A percentile compares a stretch with the other conserved stretches of the same genome.
Evolutionary conservation across 2,797 vertebrate genomes (phyloP).

Genomic region (Heliangelus exortis): DNA sequence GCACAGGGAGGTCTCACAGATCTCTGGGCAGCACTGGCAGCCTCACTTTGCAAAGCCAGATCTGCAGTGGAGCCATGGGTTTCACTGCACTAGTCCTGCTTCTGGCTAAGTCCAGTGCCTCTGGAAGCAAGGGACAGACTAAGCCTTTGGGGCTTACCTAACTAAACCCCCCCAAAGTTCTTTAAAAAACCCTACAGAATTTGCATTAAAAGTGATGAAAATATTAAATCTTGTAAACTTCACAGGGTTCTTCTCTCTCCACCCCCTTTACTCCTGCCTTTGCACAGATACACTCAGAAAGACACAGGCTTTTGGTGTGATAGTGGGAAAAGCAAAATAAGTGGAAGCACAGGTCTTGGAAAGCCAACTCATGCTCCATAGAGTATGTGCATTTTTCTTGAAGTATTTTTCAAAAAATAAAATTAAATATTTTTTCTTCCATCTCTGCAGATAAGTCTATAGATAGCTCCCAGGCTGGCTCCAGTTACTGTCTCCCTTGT

Average conservation of each 20-base stretch:
- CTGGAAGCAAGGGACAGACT: background rate
- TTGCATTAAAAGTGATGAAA: background rate
- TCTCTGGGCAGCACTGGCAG: background rate
- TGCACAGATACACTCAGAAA: background rate
- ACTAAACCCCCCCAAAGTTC: background rate
- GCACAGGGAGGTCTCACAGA: rapidly evolving
- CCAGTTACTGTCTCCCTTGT: background rate
- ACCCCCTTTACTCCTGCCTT: background rate
- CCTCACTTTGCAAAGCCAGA: rapidly evolving
- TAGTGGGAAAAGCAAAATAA: background rate
- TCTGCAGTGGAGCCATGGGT: rapidly evolving
- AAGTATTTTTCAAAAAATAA: background rate
- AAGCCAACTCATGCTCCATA: background rate
- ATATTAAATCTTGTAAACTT: background rate
- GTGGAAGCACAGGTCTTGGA: background rate
- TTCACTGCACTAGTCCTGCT: background rate
- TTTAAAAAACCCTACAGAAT: background rate
- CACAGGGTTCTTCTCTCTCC: background rate
- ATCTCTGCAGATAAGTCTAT: background rate
- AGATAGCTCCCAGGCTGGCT: background rate
- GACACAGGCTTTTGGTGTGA: background rate
- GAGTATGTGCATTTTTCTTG: background rate
- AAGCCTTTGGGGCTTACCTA: background rate
- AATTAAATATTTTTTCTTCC: background rate
- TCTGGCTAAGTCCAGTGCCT: background rate